Base-by-base conservation (phyloP, 2,888 invertebrate species). In the Panzeria rudis region DNA sequence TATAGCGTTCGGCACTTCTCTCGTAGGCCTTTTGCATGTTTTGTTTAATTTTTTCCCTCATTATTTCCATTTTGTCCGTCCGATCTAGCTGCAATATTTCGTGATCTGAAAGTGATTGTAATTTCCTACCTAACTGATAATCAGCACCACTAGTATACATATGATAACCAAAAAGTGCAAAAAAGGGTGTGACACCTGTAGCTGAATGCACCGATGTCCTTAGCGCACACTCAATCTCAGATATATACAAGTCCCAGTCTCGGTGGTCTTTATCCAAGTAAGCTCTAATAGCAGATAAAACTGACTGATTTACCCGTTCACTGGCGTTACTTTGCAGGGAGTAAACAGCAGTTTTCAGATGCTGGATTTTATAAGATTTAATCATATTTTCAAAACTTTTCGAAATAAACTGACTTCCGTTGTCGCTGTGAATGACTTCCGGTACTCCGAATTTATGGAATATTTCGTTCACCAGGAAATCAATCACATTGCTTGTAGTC, bases 171-270 rank as follows among this genome's bases (percentile, higher is more conserved):
- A 62, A 38, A 0, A 62, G 41, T 1, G 62, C 41, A 2, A 44
- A 62, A 20, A 62, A 62, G 0, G 62, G 62, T 25, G 62, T 62
- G 3, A 44, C 23, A 3, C 41, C 62, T 0, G 62, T 62, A 1
- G 71, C 71, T 0, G 54, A 20, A 29, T 71, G 71, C 1, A 71
- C 56, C 0, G 56, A 15, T 15, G 71, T 71, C 11, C 71, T 2
- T 8, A 71, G 15, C 3, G 71, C 44, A 3, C 71, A 71, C n/a
- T 71, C 71, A 3, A 71, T 71, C 11, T 71, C 71, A 0, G 71
- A 56, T n/a, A 71, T 17, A n/a, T 56, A 71, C 0, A n/a, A n/a
- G n/a, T n/a, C n/a, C n/a, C n/a, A n/a, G n/a, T n/a, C n/a, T n/a
- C n/a, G n/a, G n/a, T n/a, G n/a, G n/a, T n/a, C n/a, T n/a, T n/a